Evolutionary conservation across 2,888 invertebrate genomes (phyloP).

Genomic region (Buathra laborator): DNA sequence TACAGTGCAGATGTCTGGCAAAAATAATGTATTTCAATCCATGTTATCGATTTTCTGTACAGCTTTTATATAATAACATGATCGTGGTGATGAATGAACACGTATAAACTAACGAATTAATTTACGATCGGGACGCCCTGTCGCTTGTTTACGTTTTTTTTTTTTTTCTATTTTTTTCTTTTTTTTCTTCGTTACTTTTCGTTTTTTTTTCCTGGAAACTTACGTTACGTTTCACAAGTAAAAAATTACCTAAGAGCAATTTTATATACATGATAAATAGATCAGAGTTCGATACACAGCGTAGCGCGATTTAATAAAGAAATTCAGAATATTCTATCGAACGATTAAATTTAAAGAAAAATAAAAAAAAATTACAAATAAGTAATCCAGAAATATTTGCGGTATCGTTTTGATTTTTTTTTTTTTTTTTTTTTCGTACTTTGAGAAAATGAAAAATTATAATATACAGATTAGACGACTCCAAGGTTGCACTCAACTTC

Average conservation of each 20-base stretch:
- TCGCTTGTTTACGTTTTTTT: conserved; percentile 22
- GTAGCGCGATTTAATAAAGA: conserved; percentile 18
- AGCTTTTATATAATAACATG: conserved; percentile 56
- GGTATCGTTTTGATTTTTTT: neutral
- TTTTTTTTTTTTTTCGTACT: no score
- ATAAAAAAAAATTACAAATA: conserved; percentile 26
- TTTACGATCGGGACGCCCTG: conserved; percentile 1
- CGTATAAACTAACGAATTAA: conserved; percentile 53
- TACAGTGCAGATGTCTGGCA: conserved; percentile 73
- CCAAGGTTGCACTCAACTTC: conserved; percentile 52
- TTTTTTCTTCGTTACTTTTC: conserved; percentile 21
- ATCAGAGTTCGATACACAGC: conserved; percentile 23
- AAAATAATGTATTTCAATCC: conserved; percentile 74
- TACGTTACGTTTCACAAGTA: conserved; percentile 28
- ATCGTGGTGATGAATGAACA: conserved; percentile 40
- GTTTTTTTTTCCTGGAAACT: conserved; percentile 27
- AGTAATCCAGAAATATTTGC: neutral
- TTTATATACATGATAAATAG: conserved; percentile 26
- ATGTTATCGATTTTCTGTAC: conserved; percentile 58
- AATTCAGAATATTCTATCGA: conserved; percentile 15
- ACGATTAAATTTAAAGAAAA: conserved; percentile 19
- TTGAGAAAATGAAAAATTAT: conserved; percentile 30
- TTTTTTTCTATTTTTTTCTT: conserved; percentile 7
- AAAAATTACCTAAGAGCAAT: conserved; percentile 12
- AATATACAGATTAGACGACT: conserved; percentile 45